These are phyloP conservation scores for Stenoptilia bipunctidactyla DNA, from an alignment of 2,888 invertebrate species.

Conservation along the genomic window DNA sequence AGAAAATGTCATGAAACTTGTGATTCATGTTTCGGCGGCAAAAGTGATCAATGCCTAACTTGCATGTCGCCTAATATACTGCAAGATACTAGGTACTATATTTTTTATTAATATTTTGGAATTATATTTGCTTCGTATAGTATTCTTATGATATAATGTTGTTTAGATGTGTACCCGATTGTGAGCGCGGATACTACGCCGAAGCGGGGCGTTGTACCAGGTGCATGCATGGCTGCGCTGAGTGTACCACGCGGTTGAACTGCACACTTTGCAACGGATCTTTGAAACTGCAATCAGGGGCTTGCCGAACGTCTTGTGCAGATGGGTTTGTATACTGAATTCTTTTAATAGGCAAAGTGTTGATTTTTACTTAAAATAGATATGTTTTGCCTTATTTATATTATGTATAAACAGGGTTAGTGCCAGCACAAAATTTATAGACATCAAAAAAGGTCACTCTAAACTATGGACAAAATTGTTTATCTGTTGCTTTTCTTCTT, in stretches of 20 bases:
- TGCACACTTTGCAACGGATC: conserved; percentile 85
- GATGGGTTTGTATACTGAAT: conserved; percentile 34
- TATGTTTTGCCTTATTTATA: too few species aligned
- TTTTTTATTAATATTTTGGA: not conserved
- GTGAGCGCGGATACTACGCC: conserved; percentile 81
- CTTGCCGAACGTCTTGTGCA: conserved; percentile 85
- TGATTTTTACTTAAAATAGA: too few species aligned
- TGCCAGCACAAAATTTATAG: too few species aligned
- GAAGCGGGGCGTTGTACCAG: conserved; percentile 81
- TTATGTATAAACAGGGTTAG: too few species aligned
- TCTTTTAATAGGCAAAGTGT: too few species aligned
- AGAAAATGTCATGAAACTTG: conserved; percentile 83
- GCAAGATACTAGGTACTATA: conserved; percentile 64
- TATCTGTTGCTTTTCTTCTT: too few species aligned
- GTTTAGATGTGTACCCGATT: conserved; percentile 78
- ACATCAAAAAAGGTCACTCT: too few species aligned
- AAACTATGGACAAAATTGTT: too few species aligned
- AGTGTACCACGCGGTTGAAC: conserved; percentile 83
- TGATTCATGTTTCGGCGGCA: conserved; percentile 84
- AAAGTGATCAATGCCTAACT: conserved; percentile 80
- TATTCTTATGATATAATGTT: conserved; percentile 1
- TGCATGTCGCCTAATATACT: conserved; percentile 81
- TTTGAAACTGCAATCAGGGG: conserved; percentile 84
- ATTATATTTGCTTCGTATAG: not conserved
- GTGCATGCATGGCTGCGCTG: conserved; percentile 84